phyloP scores from a whole-genome alignment of 2,113 vertebrate species.

The Zosterops pallidus region DNA sequence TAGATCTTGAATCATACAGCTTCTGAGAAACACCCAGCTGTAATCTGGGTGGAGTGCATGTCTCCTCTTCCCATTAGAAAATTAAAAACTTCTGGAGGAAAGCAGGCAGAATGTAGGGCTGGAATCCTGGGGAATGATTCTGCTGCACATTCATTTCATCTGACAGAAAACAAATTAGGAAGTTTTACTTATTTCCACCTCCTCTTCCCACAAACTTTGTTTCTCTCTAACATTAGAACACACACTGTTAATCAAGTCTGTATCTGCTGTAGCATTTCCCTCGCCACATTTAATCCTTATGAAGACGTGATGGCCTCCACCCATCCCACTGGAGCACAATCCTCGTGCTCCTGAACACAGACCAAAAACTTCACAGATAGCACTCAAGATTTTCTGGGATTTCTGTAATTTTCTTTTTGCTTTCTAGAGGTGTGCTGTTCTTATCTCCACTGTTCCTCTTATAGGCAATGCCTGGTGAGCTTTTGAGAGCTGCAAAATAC shows the following conservation, averaged over 20 bases:
- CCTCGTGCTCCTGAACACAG: neutral
- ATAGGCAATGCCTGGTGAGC: neutral
- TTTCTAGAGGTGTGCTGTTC: neutral
- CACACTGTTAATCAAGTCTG: neutral
- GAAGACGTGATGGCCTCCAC: slow-evolving; percentile 7
- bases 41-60: neutral
- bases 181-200: neutral
- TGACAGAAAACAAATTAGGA: neutral
- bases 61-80: neutral
- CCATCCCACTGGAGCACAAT: slow-evolving; percentile 2
- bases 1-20: slow-evolving; percentile 6
- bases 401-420: neutral
- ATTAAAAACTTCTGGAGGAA: neutral
- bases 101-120: neutral
- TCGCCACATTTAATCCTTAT: slow-evolving; percentile 32
- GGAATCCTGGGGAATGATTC: neutral
- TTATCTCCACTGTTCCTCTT: neutral
- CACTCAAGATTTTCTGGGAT: neutral
- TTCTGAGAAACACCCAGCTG: neutral
- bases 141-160: neutral
- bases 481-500: neutral
- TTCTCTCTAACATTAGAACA: neutral
- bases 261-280: neutral
- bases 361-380: neutral
- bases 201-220: neutral